Evolutionary conservation across 2,113 vertebrate genomes (phyloP), one percentile per base, ranked within the genome.

Genomic region (Microcebus griseorufus): DNA sequence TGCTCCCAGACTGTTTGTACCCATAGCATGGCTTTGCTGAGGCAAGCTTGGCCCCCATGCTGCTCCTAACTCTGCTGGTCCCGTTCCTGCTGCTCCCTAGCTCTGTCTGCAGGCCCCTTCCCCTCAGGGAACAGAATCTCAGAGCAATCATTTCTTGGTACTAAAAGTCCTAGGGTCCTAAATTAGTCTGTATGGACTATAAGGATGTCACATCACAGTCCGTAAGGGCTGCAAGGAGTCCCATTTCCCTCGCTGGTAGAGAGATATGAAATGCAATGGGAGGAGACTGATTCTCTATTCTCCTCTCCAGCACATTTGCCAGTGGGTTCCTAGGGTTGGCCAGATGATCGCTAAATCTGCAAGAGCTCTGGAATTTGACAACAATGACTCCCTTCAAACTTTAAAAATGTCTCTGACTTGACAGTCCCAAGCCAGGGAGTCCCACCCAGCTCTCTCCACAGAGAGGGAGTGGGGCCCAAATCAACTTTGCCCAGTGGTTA

Each of bases 301-400:
- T 89, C 10, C 7, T 60, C 67, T 70, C 72, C 3, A 25, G 69
- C 22, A 32, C 9, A 34, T 27, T 23, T 78, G 85, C 96, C 90
- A 97, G 79, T 88, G 88, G 65, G 29, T 92, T 93, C 88, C 78
- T 62, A 39, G 93, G 67, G 62, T 62, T 95, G 93, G 88, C 81
- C 90, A 90, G 45, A 75, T 91, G 93, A 96, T 88, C 78, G 55
- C 91, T 93, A 91, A 96, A 83, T 86, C 96, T 93, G 90, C 83
- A 96, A 90, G 73, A 93, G 70, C 90, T 98, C 92, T 96, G 92
- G 96, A 95, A 96, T 92, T 58, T 90, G 69, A 87, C 81, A 88
- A 97, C 96, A 97, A 95, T 96, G 96, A 93, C 62, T 93, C 90
- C 95, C 95, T 91, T 97, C 96, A 95, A 87, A 92, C 42, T 86